Percentiles rank a stretch among this genome's conserved stretches.
Evolutionary conservation across 92 coral and sea anemone genomes (phyloP).

Genomic region (Parazoanthus swiftii): DNA sequence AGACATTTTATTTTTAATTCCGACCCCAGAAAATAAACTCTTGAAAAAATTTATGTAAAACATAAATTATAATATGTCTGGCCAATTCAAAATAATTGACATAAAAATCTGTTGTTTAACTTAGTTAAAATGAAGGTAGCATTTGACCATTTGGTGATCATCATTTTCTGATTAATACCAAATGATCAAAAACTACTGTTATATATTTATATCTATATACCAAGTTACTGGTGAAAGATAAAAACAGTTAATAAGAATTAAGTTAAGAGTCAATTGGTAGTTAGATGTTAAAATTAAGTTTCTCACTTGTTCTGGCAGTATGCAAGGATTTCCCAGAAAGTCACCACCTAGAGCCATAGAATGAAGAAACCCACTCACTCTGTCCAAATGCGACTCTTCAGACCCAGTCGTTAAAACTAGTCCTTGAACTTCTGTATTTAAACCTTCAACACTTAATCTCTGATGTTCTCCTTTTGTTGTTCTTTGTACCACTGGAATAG

Average conservation of each 20-base stretch:
- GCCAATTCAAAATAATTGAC: not conserved
- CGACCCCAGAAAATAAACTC: no score
- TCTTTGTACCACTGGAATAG: slow-evolving; percentile 85
- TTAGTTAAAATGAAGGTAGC: not conserved
- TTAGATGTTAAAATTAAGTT: slow-evolving; percentile 22
- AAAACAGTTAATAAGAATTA: not conserved
- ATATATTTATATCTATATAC: no score
- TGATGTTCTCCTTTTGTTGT: slow-evolving; percentile 68
- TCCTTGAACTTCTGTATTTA: slow-evolving; percentile 84
- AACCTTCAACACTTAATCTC: slow-evolving; percentile 86
- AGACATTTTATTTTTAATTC: no score
- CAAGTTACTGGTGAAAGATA: not conserved
- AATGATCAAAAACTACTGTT: not conserved
- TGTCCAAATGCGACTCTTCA: slow-evolving; percentile 43
- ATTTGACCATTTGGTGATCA: no score
- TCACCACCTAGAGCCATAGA: slow-evolving; percentile 33
- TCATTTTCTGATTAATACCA: not conserved
- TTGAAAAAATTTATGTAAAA: no score
- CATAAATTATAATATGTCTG: no score
- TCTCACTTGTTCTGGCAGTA: slow-evolving; percentile 46
- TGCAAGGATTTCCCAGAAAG: slow-evolving; percentile 34
- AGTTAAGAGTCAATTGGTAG: not conserved
- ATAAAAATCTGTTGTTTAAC: not conserved
- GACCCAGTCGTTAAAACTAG: slow-evolving; percentile 67
- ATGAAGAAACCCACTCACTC: slow-evolving; percentile 48